Evolutionary conservation across 2,797 vertebrate species (phyloP), one percentile per base, ranked within the genome.

Genomic region (Micropoecilia bifurca): DNA sequence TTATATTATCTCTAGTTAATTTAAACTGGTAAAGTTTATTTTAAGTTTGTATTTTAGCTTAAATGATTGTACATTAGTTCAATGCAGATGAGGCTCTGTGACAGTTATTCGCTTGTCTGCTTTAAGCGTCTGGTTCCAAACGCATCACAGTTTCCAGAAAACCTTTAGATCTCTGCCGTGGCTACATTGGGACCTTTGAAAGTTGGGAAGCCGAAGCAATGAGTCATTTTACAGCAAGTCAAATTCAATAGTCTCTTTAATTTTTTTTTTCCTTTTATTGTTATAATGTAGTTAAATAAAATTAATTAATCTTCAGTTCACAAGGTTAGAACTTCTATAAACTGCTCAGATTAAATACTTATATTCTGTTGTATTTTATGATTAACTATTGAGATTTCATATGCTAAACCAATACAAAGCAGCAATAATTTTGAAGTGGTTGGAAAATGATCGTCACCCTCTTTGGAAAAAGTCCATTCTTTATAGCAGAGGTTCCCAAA

Each of bases 171-270:
- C 78, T 61, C 46, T 80, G 3, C 74, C 5, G 12, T 76, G 68
- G 57, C 74, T 87, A 74, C 83, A 91, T 73, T 55, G 7, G 46
- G 48, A 18, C 33, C 61, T 59, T 43, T 55, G 45, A 47, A 72
- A 68, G 79, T 75, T 13, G 57, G 82, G 75, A 84, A 83, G 66
- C 79, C 85, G 83, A 88, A 84, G 59, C 77, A 83, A 7, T 30
- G 73, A 85, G 48, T 88, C 80, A 78, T 80, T 81, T 81, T 9
- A 45, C 47, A 61, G n/a, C 78, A 55, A 68, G 39, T 82, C 2
- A 80, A 81, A 83, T 76, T 48, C 10, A 45, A 2, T 45, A 22
- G 41, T 45, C 22, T 45, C 66, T 12, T 69, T 45, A n/a, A n/a
- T 3, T 48, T 57, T 41, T 1, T 48, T 43, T 41, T 57, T 63